Conservation (phyloP, 2,888 invertebrate species). For the Torymus texanus region DNA sequence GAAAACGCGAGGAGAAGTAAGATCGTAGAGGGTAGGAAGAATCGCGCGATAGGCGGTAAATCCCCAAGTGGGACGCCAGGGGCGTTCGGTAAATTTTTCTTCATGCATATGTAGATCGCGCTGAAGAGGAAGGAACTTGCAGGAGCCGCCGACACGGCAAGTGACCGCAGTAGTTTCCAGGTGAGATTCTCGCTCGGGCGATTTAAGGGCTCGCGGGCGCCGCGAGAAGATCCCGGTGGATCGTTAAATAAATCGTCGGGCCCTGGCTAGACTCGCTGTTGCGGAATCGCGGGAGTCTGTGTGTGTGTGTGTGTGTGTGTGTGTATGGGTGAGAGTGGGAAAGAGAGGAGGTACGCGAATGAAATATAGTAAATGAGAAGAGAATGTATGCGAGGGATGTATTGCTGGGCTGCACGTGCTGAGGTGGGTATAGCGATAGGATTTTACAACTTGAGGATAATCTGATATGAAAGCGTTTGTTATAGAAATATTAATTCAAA, state of each 20-base stretch:
- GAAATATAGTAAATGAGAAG: constrained; percentile 10
- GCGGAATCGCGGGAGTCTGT: too few species aligned
- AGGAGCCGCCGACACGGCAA: constrained; percentile 1
- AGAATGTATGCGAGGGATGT: background rate
- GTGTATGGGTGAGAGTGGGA: constrained; percentile 21
- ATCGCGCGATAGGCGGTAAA: too few species aligned
- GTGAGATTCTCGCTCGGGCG: constrained; percentile 7
- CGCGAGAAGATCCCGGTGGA: constrained; percentile 2
- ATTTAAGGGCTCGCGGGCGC: constrained; percentile 22
- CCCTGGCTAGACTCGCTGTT: background rate
- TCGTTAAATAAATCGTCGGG: constrained; percentile 42
- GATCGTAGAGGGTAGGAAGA: too few species aligned
- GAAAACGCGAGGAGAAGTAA: too few species aligned
- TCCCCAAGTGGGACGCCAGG: background rate
- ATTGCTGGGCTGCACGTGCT: background rate
- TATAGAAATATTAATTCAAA: too few species aligned
- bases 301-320: constrained; percentile 6
- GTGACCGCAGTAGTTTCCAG: constrained; percentile 8
- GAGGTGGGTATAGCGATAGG: background rate
- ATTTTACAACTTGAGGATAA: background rate
- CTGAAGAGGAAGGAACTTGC: background rate
- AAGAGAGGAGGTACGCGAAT: background rate
- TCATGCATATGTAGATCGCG: constrained; percentile 30
- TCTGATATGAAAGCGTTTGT: too few species aligned
- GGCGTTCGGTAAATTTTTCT: constrained; percentile 10